Evolutionary conservation across 2,888 invertebrate species (phyloP), one percentile per base, ranked within the genome.

Genomic region (Crepidodera aurea): DNA sequence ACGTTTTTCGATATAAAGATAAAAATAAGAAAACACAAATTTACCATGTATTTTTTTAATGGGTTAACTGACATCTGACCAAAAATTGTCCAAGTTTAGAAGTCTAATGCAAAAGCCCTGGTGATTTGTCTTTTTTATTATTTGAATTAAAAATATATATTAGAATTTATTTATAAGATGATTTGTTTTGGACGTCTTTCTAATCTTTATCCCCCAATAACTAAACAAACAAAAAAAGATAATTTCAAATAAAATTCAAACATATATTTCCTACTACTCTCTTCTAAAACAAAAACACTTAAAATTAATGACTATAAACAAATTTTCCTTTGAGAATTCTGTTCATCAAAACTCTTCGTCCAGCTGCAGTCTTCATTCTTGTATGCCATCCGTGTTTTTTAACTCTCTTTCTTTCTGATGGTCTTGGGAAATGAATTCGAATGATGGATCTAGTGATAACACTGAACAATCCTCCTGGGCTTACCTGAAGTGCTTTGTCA

Each of bases 301-400:
- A 34, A 1, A 4, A 34, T 60, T 44, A 93, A 81, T 93, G 93
- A 10, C 87, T 83, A 25, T 91, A 79, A 8, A 88, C 86, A 79
- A 85, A 85, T 81, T 86, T 83, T 62, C 92, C 92, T 82, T 90
- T 92, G 1, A 93, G 82, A 67, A 93, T 84, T 69, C 91, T 84
- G 71, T 90, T 84, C 91, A 92, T 92, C 10, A 93, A 79, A 19
- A 90, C 79, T 75, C 83, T 85, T n/a, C 91, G 84, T 2, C 93
- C 93, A 42, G 76, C 82, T 0, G 83, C 82, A 0, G 92, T 91
- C 0, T 89, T 85, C 83, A 93, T 88, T 63, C 91, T 85, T 0
- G 84, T 79, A 4, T 84, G 80, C 86, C 87, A 93, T 0, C 93
- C 92, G 68, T 91, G 90, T 6, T 85, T 84, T 37, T 86, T 86